Conservation (phyloP, 2,113 vertebrate genomes). For the Brachypteracias leptosomus region DNA sequence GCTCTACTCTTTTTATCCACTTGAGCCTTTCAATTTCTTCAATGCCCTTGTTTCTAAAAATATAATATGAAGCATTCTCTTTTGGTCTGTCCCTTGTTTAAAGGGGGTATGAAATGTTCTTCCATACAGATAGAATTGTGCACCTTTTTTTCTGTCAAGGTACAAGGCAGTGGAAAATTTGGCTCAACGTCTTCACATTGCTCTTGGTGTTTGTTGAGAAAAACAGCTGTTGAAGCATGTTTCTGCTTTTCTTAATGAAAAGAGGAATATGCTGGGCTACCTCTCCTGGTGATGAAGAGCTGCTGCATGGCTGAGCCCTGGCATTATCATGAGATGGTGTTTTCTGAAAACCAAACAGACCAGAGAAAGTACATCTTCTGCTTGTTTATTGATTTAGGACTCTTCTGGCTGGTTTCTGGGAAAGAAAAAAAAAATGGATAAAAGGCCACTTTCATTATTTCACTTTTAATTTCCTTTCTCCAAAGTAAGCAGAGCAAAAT, state of each 20-base stretch:
- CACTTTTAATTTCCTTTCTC: slow-evolving; percentile 53
- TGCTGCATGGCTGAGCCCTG: neutral
- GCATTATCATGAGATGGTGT: neutral
- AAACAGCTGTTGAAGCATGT: neutral
- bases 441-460: slow-evolving; percentile 40
- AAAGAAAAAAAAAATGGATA: neutral
- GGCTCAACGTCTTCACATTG: neutral
- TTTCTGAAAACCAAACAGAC: neutral
- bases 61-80: too few species aligned
- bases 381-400: slow-evolving; percentile 57
- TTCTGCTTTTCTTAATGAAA: neutral
- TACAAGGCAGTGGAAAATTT: neutral
- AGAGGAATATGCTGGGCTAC: neutral
- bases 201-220: neutral
- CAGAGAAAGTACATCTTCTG: slow-evolving; percentile 27
- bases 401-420: slow-evolving; percentile 62
- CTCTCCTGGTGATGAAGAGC: neutral
- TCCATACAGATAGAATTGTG: neutral
- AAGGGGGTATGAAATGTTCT: fast-evolving
- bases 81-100: neutral
- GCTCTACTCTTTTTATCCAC: neutral
- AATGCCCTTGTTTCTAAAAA: neutral
- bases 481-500: slow-evolving; percentile 62
- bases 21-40: neutral
- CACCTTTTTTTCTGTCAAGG: neutral